These are phyloP conservation scores for Nerophis ophidion DNA, from an alignment of 2,113 vertebrate genomes.

Conservation along the genomic window DNA sequence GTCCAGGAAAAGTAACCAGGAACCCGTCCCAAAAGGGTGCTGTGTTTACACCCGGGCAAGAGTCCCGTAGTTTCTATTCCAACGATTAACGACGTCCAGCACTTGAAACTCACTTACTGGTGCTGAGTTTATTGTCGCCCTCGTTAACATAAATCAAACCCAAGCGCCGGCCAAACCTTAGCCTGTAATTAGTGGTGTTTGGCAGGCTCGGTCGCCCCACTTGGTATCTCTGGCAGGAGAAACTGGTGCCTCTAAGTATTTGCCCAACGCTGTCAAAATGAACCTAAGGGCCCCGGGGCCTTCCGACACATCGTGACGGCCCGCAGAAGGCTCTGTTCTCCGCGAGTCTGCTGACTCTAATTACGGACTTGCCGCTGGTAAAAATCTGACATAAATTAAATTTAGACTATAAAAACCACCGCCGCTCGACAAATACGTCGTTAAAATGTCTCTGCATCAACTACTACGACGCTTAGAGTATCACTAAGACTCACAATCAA, in stretches of 20 bases:
- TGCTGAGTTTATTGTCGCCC: constrained; percentile 31
- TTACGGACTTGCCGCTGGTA: constrained; percentile 17
- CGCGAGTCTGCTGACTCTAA: constrained; percentile 13
- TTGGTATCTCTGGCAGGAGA: constrained; percentile 54
- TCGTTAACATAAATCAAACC: constrained; percentile 56
- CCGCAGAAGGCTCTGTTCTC: constrained; percentile 18
- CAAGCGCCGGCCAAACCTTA: constrained; percentile 40
- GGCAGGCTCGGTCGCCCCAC: constrained; percentile 37
- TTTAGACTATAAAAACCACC: too few species aligned
- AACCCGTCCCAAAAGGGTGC: too few species aligned
- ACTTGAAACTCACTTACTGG: constrained; percentile 8
- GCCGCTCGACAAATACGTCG: too few species aligned
- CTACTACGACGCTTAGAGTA: too few species aligned
- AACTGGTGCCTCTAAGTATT: constrained; percentile 38
- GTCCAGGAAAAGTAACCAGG: too few species aligned
- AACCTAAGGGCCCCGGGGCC: too few species aligned
- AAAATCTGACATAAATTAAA: constrained; percentile 9
- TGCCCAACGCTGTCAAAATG: constrained; percentile 51
- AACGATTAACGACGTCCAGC: too few species aligned
- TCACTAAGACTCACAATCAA: too few species aligned
- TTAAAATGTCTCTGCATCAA: too few species aligned
- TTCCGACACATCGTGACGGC: too few species aligned
- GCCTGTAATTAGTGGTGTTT: constrained; percentile 62
- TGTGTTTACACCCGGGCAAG: too few species aligned
- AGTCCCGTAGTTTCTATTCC: too few species aligned